phyloP scores from a whole-genome alignment of 2,888 invertebrate species.

The Metallyticus violacea region DNA sequence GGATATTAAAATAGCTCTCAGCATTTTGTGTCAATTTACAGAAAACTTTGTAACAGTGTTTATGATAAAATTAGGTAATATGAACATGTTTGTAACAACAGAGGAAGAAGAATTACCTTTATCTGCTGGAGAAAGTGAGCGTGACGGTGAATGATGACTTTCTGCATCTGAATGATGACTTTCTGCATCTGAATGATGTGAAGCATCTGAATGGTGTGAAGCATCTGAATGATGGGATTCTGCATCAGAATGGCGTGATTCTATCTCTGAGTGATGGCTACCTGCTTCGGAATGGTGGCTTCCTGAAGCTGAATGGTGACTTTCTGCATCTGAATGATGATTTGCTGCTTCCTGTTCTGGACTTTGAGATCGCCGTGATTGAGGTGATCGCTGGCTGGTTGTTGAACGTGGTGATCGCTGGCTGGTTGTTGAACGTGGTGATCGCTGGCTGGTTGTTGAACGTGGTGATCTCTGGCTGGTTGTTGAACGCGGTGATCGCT shows the following conservation, averaged over 20 bases:
- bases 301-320: not conserved
- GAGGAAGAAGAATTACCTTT: not conserved
- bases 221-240: not conserved
- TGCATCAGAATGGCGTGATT: not conserved
- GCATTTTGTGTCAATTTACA: no score
- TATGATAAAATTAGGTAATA: no score
- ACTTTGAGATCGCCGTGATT: not conserved
- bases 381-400: not conserved
- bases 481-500: slow-evolving; percentile 20
- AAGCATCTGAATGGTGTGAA: no score
- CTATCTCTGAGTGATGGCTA: no score
- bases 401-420: not conserved
- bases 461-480: not conserved
- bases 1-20: no score
- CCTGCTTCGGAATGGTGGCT: not conserved
- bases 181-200: not conserved
- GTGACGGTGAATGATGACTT: not conserved
- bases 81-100: no score
- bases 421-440: slow-evolving; percentile 9
- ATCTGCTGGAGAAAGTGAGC: not conserved
- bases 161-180: no score
- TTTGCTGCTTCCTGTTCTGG: not conserved
- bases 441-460: slow-evolving; percentile 7
- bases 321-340: not conserved
- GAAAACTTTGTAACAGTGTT: no score